Evolutionary conservation across 2,797 vertebrate genomes (phyloP), one percentile per base, ranked within the genome.

Genomic region (Phoebastria nigripes): DNA sequence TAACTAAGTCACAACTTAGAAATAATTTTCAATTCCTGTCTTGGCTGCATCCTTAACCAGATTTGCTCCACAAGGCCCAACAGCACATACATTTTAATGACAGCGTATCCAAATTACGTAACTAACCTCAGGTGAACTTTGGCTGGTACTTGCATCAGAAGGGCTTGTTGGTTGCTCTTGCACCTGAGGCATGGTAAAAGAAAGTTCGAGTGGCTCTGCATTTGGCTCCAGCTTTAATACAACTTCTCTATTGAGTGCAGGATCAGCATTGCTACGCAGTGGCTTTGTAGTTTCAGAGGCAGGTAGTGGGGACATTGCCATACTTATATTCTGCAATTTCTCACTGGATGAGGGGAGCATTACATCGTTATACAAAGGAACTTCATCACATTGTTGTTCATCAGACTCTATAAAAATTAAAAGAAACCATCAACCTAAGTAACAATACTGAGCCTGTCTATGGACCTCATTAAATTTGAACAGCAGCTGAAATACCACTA

Each of bases 361-460:
- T 86, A 99, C 99, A 89, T 99, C 99, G 1, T 99, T 99, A 98
- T 99, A 99, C 88, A 99, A 98, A 72, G 99, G 99, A 82, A 98
- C 98, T 62, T 99, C 99, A 90, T 98, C 98, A 97, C 98, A 97
- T 84, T 98, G 97, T 93, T 98, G 98, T 65, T 99, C 98, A 91
- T 99, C 99, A 66, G 99, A 98, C 94, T 99, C 99, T 99, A 98
- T 87, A 97, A 96, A 87, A 96, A 96, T 95, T 89, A 96, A 93
- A 82, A 90, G 92, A 95, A 95, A 96, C 81, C 72, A 94, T 96
- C 90, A 96, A 94, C 83, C 93, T 96, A 97, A 96, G 95, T 96
- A 97, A 96, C 95, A 87, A 73, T 44, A 80, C 76, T 54, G 62
- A 71, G 63, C 0, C 15, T 86, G 96, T 93, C 78, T 95, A 87